These are phyloP conservation scores for Holothuria glaberrima DNA, from an alignment of 35 echinoderm and acorn worm genomes.

Conservation along the genomic window DNA sequence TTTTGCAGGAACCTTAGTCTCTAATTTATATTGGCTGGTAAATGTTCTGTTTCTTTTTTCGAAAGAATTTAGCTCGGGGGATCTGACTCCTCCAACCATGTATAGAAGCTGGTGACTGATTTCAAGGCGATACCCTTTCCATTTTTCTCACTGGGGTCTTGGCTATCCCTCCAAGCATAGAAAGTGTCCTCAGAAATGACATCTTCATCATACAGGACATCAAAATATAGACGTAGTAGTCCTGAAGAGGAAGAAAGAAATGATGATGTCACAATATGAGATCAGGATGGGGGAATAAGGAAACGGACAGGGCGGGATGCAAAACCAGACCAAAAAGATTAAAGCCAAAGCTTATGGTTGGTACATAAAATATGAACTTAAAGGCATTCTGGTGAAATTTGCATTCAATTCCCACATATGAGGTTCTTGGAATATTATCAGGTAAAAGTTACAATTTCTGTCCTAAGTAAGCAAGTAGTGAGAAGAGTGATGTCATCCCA, in stretches of 20 bases:
- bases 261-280: too few relatives aligned
- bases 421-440: too few relatives aligned
- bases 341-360: too few relatives aligned
- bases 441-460: too few relatives aligned
- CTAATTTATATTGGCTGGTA: background rate
- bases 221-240: slow-evolving; percentile 84
- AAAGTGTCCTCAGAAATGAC: slow-evolving; percentile 87
- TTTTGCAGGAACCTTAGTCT: background rate
- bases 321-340: too few relatives aligned
- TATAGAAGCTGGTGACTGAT: slow-evolving; percentile 92
- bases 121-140: slow-evolving; percentile 94
- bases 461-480: too few relatives aligned
- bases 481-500: too few relatives aligned
- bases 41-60: background rate
- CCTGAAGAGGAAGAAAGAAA: slow-evolving; percentile 47
- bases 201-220: slow-evolving; percentile 93
- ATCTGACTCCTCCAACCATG: slow-evolving; percentile 89
- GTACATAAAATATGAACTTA: too few relatives aligned
- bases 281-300: too few relatives aligned
- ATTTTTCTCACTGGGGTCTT: slow-evolving; percentile 65
- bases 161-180: slow-evolving; percentile 77
- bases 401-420: too few relatives aligned
- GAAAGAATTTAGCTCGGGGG: background rate
- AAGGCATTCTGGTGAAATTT: too few relatives aligned
- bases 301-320: too few relatives aligned